These are phyloP conservation scores for Heterodera schachtii DNA, from an alignment of 1,140 invertebrate genomes.

Conservation along the genomic window DNA sequence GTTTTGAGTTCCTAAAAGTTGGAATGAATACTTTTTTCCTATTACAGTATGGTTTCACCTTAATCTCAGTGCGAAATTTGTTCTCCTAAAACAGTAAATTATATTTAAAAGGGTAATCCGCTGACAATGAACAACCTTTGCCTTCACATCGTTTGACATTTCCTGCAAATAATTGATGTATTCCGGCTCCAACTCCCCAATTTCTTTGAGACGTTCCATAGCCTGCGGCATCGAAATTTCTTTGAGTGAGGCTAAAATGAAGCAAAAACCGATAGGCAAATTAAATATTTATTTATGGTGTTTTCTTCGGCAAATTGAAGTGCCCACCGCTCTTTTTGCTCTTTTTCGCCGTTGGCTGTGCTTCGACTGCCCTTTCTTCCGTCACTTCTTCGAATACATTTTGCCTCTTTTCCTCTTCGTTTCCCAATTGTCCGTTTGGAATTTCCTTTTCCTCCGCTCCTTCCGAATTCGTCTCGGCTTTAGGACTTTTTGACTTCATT, in stretches of 20 bases:
- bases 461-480: background rate
- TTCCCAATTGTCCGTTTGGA: background rate
- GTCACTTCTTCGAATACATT: background rate
- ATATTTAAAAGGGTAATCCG: background rate
- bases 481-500: constrained; percentile 24
- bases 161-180: constrained; percentile 7
- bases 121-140: constrained; percentile 4
- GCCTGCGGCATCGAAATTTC: background rate
- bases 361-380: constrained; percentile 4
- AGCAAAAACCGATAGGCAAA: too few species aligned
- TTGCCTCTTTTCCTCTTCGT: background rate
- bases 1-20: background rate
- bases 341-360: background rate
- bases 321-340: background rate
- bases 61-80: constrained; percentile 1
- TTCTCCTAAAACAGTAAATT: background rate
- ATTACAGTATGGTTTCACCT: background rate
- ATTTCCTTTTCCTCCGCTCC: background rate
- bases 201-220: constrained; percentile 17
- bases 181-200: constrained; percentile 2
- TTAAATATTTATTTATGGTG: too few species aligned
- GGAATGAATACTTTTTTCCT: too few species aligned
- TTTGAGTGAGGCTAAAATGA: background rate
- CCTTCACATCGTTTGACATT: background rate
- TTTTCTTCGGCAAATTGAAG: too few species aligned